Evolutionary conservation across 1,140 invertebrate species (phyloP), one percentile per base, ranked within the genome.

Genomic region (Calephelis nemesis): DNA sequence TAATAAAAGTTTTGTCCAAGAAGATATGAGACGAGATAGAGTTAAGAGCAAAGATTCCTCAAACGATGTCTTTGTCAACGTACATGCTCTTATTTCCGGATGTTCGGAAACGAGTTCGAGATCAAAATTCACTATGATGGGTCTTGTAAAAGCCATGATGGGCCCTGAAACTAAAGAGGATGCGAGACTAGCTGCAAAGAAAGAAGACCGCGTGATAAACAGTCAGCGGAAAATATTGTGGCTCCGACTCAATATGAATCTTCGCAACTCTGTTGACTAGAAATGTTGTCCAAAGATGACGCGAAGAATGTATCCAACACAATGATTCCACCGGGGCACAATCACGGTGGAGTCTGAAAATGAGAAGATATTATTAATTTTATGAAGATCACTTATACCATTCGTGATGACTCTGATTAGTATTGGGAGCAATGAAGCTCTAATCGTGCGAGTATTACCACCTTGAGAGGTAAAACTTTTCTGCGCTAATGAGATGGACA

Each of bases 251-350:
- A 42, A 7, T 8, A 42, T 42, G n/a, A 13, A 50, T 50, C 13
- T 50, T 50, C 7, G 49, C 12, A 50, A 50, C 49, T 7, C 73
- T 63, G 49, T 74, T 71, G 12, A 67, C 67, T 5, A 74, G 67
- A 47, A 71, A 74, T 5, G 67, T 74, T 4, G 6, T n/a, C n/a
- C n/a, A n/a, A n/a, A n/a, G n/a, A n/a, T n/a, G n/a, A n/a, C n/a
- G n/a, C n/a, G n/a, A n/a, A n/a, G n/a, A n/a, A n/a, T n/a, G n/a
- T n/a, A n/a, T n/a, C n/a, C n/a, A n/a, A n/a, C n/a, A n/a, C n/a
- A n/a, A n/a, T n/a, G n/a, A n/a, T n/a, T n/a, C n/a, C n/a, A n/a
- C n/a, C n/a, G n/a, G n/a, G n/a, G n/a, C n/a, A n/a, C n/a, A n/a
- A n/a, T 13, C 12, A 50, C 49, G 7, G 49, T 50, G 11, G 49